A percentile compares a stretch with the other conserved stretches of the same genome.
phyloP scores from a whole-genome alignment of 2,113 vertebrate species.

The Thoracochromis brauschi region DNA sequence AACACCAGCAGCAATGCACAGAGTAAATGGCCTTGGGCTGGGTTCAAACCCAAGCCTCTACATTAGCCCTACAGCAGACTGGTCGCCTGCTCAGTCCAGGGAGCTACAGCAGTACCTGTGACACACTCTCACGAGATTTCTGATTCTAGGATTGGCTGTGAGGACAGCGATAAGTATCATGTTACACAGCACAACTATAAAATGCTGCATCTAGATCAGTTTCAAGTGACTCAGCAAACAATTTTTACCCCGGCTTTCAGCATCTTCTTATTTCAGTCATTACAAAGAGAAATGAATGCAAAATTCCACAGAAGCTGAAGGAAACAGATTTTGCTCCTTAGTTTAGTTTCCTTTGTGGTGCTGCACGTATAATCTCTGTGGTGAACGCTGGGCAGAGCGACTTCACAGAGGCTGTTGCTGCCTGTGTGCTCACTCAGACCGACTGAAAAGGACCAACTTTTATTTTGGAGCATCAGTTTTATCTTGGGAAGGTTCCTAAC shows the following conservation, averaged over 20 bases:
- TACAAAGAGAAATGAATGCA: neutral
- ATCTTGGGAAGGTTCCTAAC: neutral
- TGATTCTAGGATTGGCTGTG: neutral
- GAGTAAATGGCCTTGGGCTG: neutral
- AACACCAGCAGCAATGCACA: neutral
- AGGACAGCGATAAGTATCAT: neutral
- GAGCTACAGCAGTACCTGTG: neutral
- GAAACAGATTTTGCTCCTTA: neutral
- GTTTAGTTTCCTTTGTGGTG: neutral
- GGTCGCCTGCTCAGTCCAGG: fast-evolving
- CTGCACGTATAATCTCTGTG: neutral
- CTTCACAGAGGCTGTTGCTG: neutral
- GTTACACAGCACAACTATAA: neutral
- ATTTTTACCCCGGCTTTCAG: neutral
- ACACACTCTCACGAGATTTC: neutral
- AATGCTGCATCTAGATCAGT: neutral
- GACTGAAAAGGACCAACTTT: neutral
- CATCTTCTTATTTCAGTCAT: neutral
- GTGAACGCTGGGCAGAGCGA: neutral
- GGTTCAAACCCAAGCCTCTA: neutral
- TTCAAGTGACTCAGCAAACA: neutral
- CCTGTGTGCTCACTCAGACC: neutral
- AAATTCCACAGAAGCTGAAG: neutral
- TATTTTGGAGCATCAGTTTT: neutral
- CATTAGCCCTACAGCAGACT: neutral